Percentiles rank a stretch among this genome's conserved stretches.
phyloP scores from a whole-genome alignment of 2,113 vertebrate genomes.

The Ochotona curzoniae region DNA sequence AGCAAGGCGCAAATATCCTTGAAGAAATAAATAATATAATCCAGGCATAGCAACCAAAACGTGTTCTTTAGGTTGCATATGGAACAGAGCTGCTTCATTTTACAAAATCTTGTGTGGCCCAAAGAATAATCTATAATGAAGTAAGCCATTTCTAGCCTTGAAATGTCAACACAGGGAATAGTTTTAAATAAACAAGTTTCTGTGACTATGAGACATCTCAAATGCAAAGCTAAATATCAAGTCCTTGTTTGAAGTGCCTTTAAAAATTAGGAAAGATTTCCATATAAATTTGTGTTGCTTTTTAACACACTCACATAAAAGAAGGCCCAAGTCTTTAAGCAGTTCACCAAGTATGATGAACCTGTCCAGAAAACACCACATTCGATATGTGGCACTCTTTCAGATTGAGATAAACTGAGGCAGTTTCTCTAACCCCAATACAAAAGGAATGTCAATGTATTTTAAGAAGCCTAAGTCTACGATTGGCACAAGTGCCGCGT shows the following conservation, averaged over 20 bases:
- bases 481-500: background rate
- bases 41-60: background rate
- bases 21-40: background rate
- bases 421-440: slow-evolving; percentile 15
- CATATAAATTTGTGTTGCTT: slow-evolving; percentile 13
- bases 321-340: background rate
- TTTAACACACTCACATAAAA: background rate
- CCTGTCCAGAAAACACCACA: background rate
- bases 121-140: slow-evolving; percentile 33
- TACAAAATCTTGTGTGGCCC: background rate
- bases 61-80: background rate
- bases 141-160: background rate
- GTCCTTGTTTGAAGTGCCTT: background rate
- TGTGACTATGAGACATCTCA: slow-evolving; percentile 20
- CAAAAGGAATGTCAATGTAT: background rate
- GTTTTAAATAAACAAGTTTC: background rate
- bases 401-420: background rate
- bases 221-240: slow-evolving; percentile 12
- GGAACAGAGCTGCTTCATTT: background rate
- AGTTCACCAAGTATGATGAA: slow-evolving; percentile 30
- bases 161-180: slow-evolving; percentile 31
- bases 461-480: background rate
- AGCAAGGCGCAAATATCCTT: background rate
- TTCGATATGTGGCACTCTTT: background rate
- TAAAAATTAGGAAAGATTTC: background rate